Conservation (phyloP, 1,140 invertebrate genomes). For the Leucophenga varia region DNA sequence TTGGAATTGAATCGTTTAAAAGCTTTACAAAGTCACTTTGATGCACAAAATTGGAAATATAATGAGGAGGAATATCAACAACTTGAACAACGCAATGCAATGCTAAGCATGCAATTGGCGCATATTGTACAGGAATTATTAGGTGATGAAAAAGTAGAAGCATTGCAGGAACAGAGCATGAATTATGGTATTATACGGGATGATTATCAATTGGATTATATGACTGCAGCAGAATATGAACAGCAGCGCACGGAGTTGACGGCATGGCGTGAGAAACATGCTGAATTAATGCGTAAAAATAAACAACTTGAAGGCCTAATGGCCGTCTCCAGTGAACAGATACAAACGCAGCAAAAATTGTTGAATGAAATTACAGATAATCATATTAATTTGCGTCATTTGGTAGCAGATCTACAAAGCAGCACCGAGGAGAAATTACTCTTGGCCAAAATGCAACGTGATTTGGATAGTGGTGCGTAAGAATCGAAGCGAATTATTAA, state of each 20-base stretch:
- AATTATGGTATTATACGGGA: conserved; percentile 48
- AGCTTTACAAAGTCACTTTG: too few relatives aligned
- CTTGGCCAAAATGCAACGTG: conserved; percentile 45
- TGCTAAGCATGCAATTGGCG: conserved; percentile 37
- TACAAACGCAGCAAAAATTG: conserved; percentile 45
- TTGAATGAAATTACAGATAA: conserved; percentile 53
- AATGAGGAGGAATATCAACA: conserved; percentile 35
- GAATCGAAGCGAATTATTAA: too few relatives aligned
- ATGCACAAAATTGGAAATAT: too few relatives aligned
- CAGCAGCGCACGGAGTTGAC: conserved; percentile 24
- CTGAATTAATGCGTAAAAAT: conserved; percentile 47
- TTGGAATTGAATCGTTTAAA: conserved; percentile 2
- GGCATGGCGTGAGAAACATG: conserved; percentile 27
- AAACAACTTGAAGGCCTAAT: conserved; percentile 53
- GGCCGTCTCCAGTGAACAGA: conserved; percentile 55
- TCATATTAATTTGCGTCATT: conserved; percentile 47
- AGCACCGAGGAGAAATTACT: conserved; percentile 44
- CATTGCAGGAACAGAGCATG: conserved; percentile 25
- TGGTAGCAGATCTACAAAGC: conserved; percentile 53
- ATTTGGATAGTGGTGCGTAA: conserved; percentile 38
- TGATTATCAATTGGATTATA: conserved; percentile 39
- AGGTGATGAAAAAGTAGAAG: conserved; percentile 9
- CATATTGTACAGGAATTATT: conserved; percentile 32
- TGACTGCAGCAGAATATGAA: conserved; percentile 38
- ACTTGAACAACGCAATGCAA: conserved; percentile 31